Percentiles rank a stretch among this genome's conserved stretches.
phyloP scores from a whole-genome alignment of 2,113 vertebrate genomes.

The Melanerpes formicivorus region DNA sequence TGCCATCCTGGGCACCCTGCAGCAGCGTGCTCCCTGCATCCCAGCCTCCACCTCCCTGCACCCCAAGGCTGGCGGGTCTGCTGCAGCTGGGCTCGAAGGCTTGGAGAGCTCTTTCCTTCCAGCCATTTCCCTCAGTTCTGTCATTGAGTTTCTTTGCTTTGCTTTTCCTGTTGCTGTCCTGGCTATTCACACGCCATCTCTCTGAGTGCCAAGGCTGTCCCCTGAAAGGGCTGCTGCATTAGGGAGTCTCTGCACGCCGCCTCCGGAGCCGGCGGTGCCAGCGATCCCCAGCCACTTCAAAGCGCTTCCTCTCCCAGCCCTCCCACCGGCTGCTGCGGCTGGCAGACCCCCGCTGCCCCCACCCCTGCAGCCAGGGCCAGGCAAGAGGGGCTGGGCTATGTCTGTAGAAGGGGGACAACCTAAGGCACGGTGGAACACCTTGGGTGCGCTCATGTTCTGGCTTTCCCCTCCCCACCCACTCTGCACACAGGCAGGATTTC shows the following conservation, averaged over 20 bases:
- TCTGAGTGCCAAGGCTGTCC: conserved; percentile 50
- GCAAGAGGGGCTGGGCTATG: background rate
- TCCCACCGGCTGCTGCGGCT: conserved; percentile 18
- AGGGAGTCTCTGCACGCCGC: conserved; percentile 44
- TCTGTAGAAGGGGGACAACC: background rate
- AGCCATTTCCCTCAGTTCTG: conserved; percentile 33
- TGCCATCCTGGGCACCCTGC: background rate
- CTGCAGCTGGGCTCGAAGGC: conserved; percentile 21
- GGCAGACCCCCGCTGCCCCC: background rate
- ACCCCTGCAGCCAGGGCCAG: background rate
- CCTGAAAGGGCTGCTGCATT: conserved; percentile 46
- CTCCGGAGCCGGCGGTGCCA: conserved; percentile 67
- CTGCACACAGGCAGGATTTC: background rate
- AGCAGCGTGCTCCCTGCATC: background rate
- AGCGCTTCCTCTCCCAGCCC: conserved; percentile 61
- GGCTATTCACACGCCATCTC: conserved; percentile 50
- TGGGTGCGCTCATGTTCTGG: accelerated
- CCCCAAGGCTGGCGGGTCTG: background rate
- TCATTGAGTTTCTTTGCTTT: conserved; percentile 59
- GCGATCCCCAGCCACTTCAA: conserved; percentile 58
- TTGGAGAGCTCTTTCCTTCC: conserved; percentile 48
- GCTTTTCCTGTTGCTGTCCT: conserved; percentile 61
- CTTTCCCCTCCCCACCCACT: background rate
- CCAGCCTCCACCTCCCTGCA: background rate
- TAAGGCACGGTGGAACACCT: background rate